phyloP scores from a whole-genome alignment of 1,140 invertebrate genomes.

The Carposina sasakii region DNA sequence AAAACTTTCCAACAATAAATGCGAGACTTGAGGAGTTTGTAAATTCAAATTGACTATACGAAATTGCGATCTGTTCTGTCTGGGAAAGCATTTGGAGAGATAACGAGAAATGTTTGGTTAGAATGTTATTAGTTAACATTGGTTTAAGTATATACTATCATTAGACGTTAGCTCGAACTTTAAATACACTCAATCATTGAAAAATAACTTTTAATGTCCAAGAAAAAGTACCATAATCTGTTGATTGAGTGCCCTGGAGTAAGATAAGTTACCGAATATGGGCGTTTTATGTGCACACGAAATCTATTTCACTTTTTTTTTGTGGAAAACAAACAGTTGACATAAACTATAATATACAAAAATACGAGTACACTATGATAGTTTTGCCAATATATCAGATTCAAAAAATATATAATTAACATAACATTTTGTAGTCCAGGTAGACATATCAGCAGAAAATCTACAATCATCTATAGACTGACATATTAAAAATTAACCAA shows the following conservation, averaged over 20 bases:
- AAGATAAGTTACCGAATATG: too few relatives aligned
- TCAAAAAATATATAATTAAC: background rate
- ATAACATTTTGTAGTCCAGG: background rate
- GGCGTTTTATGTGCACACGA: too few relatives aligned
- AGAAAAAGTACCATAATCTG: too few relatives aligned
- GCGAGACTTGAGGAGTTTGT: constrained; percentile 18
- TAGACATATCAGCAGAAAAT: background rate
- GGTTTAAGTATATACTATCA: background rate
- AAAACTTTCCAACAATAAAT: constrained; percentile 37
- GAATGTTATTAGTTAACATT: background rate
- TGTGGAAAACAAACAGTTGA: too few relatives aligned
- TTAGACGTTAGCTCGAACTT: background rate
- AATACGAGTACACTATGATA: background rate
- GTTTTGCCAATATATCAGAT: background rate
- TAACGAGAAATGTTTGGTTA: background rate
- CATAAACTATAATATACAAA: too few relatives aligned
- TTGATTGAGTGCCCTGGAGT: too few relatives aligned
- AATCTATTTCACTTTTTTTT: too few relatives aligned
- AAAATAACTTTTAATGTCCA: background rate
- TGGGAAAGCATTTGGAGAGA: background rate
- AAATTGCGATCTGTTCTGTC: constrained; percentile 1
- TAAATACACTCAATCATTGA: background rate
- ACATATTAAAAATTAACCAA: background rate
- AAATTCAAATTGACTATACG: constrained; percentile 14
- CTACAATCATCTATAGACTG: background rate